These are phyloP conservation scores for Mormoops blainvillei DNA, from an alignment of 2,113 vertebrate species.

Conservation along the genomic window DNA sequence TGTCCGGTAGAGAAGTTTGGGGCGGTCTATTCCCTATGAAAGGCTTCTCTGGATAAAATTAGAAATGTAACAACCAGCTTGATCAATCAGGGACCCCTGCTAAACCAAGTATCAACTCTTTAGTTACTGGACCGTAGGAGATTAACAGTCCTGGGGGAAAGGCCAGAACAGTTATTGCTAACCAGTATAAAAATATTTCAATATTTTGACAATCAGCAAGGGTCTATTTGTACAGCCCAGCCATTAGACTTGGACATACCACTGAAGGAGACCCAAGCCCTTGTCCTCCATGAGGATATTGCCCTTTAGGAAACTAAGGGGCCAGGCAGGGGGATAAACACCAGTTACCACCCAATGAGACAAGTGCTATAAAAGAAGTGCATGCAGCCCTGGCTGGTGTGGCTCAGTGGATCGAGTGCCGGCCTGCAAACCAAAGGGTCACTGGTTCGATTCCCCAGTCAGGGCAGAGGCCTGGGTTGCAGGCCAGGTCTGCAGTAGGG, in stretches of 20 bases:
- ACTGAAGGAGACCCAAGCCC: neutral
- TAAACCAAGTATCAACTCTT: neutral
- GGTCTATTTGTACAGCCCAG: neutral
- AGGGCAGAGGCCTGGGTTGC: too few relatives aligned
- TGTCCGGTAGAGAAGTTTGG: neutral
- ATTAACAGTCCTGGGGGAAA: neutral
- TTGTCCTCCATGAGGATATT: neutral
- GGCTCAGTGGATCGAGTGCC: too few relatives aligned
- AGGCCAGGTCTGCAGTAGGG: too few relatives aligned
- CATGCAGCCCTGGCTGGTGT: too few relatives aligned
- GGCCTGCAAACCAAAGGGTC: too few relatives aligned
- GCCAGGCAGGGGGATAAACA: neutral
- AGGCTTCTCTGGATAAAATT: neutral
- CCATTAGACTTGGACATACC: neutral
- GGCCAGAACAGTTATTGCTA: neutral
- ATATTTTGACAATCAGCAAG: neutral
- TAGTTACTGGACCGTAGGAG: neutral
- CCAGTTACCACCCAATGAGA: neutral
- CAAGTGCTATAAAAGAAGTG: neutral
- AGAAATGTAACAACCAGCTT: neutral
- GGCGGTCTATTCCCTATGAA: neutral
- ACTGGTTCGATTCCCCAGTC: too few relatives aligned
- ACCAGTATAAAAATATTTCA: neutral
- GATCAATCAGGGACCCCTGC: neutral
- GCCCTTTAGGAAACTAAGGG: neutral